Conservation (phyloP, 2,888 invertebrate species). For the Muschampia plurimacula region DNA sequence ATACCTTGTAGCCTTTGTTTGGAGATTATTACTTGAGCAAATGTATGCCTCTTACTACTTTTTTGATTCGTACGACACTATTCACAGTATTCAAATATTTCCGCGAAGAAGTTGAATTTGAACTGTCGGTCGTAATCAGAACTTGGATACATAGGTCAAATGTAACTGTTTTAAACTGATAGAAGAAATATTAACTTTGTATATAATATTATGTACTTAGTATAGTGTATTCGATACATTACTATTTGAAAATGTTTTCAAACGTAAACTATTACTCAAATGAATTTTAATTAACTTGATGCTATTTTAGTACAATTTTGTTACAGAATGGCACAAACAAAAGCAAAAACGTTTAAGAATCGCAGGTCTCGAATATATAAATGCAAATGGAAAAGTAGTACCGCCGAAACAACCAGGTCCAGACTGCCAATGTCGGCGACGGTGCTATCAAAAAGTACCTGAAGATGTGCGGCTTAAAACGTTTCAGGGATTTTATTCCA, state of each 20-base stretch:
- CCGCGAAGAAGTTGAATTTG: constrained; percentile 18
- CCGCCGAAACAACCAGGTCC: constrained; percentile 83
- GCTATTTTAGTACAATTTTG: neutral
- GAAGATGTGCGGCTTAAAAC: constrained; percentile 80
- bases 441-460: constrained; percentile 82
- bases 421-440: constrained; percentile 83
- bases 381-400: constrained; percentile 85
- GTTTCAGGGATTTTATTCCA: constrained; percentile 84
- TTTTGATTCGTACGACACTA: constrained; percentile 62
- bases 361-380: constrained; percentile 84
- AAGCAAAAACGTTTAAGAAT: constrained; percentile 84
- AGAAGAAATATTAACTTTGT: neutral
- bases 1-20: constrained; percentile 48
- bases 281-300: too few species aligned
- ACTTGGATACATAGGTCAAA: neutral
- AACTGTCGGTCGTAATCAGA: neutral
- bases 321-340: constrained; percentile 86
- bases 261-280: neutral
- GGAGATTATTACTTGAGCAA: constrained; percentile 45
- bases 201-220: neutral
- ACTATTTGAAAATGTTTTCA: neutral
- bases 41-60: constrained; percentile 79
- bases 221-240: neutral
- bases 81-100: constrained; percentile 45
- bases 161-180: neutral